Conservation (phyloP, 2,113 vertebrate species). For the Scopus umbretta region DNA sequence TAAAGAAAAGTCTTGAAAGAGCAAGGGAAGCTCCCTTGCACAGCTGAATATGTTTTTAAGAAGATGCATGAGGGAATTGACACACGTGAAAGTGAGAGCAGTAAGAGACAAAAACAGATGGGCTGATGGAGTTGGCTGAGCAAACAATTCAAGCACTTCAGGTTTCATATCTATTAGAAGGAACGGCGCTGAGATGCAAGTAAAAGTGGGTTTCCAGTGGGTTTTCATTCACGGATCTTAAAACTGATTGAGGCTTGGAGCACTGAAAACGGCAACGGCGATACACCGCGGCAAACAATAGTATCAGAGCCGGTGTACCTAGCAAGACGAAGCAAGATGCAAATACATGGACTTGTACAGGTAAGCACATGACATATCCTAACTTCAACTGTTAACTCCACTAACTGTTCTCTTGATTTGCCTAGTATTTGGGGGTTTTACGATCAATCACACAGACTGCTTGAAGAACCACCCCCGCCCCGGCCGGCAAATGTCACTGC, state of each 20-base stretch:
- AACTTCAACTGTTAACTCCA: rapidly evolving
- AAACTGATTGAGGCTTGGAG: neutral
- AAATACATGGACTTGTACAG: neutral
- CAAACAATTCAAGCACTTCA: neutral
- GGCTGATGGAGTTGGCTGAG: neutral
- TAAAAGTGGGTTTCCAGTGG: neutral
- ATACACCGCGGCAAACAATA: neutral
- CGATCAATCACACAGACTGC: neutral
- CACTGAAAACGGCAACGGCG: neutral
- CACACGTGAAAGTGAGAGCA: neutral
- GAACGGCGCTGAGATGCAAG: neutral
- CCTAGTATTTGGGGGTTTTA: neutral
- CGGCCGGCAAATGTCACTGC: neutral
- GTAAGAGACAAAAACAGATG: neutral
- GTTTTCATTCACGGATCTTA: neutral
- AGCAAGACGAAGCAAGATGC: neutral
- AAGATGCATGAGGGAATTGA: neutral
- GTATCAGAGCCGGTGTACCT: neutral
- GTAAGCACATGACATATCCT: neutral
- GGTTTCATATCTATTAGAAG: neutral
- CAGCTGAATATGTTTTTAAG: neutral
- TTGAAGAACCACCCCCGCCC: neutral
- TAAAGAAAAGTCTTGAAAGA: neutral
- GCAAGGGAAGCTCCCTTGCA: neutral
- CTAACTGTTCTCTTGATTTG: neutral